Percentiles rank a stretch among this genome's conserved stretches.
These are phyloP conservation scores for Platycheirus rosarum DNA, from an alignment of 2,888 invertebrate species.

Conservation along the genomic window DNA sequence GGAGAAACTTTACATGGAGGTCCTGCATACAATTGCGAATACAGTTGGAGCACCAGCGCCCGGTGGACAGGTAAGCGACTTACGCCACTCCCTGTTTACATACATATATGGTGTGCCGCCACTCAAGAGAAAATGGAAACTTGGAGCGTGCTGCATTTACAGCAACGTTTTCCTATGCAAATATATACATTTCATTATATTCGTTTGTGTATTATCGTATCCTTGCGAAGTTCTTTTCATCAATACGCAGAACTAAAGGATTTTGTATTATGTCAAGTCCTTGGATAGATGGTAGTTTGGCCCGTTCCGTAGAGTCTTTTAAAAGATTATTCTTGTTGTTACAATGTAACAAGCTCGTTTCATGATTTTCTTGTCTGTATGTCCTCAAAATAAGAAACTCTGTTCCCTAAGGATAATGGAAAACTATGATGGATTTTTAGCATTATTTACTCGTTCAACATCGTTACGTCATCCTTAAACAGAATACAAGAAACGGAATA, in stretches of 20 bases:
- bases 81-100: constrained; percentile 2
- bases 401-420: constrained; percentile 51
- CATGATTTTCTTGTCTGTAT: neutral
- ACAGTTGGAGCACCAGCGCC: constrained; percentile 91
- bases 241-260: constrained; percentile 5
- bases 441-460: constrained; percentile 69
- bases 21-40: constrained; percentile 97
- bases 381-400: constrained; percentile 15
- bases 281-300: neutral
- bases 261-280: constrained; percentile 15
- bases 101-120: neutral
- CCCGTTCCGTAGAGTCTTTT: constrained; percentile 1
- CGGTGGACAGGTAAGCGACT: constrained; percentile 84
- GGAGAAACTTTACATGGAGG: constrained; percentile 93
- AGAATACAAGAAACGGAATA: constrained; percentile 26
- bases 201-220: constrained; percentile 26
- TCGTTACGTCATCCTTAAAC: constrained; percentile 37
- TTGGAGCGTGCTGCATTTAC: no score
- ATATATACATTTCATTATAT: constrained; percentile 13
- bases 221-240: constrained; percentile 36
- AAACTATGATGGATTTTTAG: constrained; percentile 68
- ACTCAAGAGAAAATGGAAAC: constrained; percentile 4
- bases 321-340: constrained; percentile 9
- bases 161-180: constrained; percentile 31
- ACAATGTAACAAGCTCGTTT: constrained; percentile 22